Conservation (phyloP, 2,888 invertebrate species). For the Morinoia aosen region DNA sequence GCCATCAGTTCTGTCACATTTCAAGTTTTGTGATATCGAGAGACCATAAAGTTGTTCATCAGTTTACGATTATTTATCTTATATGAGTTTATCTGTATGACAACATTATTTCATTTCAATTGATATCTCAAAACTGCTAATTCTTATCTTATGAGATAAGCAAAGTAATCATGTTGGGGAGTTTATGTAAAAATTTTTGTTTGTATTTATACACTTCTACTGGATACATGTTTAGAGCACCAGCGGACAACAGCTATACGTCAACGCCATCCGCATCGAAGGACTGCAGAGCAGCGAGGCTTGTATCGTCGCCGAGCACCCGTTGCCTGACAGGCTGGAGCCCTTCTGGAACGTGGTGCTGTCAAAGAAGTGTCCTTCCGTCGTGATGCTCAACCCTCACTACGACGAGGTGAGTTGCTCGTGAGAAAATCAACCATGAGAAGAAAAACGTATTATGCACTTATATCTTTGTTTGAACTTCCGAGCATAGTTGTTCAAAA, state of each 20-base stretch:
- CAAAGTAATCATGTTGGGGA: not conserved
- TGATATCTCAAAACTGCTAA: no score
- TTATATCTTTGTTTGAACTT: not conserved
- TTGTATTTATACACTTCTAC: not conserved
- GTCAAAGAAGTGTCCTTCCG: conserved; percentile 31
- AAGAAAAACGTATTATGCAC: not conserved
- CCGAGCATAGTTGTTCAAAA: not conserved
- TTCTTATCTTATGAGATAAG: no score
- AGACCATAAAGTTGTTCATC: no score
- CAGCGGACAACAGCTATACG: conserved; percentile 56
- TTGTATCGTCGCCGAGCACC: conserved; percentile 60
- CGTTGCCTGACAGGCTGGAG: conserved; percentile 47
- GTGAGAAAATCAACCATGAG: not conserved
- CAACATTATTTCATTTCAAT: no score
- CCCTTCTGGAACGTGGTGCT: conserved; percentile 62
- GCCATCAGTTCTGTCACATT: no score
- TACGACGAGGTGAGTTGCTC: not conserved
- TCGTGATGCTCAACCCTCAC: conserved; percentile 55
- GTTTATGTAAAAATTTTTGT: not conserved
- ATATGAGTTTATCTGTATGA: no score
- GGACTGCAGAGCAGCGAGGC: conserved; percentile 15
- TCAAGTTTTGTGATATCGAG: no score
- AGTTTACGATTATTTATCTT: no score
- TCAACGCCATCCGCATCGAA: conserved; percentile 61
- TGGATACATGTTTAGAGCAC: not conserved